A percentile compares a stretch with the other conserved stretches of the same genome.
phyloP scores from a whole-genome alignment of 1,140 invertebrate genomes.

The Ips typographus region DNA sequence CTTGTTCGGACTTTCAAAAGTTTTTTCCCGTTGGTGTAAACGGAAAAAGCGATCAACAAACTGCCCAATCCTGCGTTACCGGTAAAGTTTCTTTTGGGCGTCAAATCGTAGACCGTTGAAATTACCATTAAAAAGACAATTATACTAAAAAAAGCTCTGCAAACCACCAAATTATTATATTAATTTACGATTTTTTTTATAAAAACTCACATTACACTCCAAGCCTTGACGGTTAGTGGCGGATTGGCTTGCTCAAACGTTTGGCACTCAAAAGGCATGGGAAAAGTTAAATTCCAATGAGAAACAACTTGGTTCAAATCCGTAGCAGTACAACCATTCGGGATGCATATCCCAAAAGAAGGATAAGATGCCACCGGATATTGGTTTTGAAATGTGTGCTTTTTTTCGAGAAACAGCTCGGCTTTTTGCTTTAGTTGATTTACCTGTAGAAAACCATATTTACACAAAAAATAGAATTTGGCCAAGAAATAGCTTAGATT shows the following conservation, averaged over 20 bases:
- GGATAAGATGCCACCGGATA: slow-evolving; percentile 18
- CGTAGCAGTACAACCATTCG: slow-evolving; percentile 30
- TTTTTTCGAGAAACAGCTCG: slow-evolving; percentile 11
- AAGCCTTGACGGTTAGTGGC: slow-evolving; percentile 32
- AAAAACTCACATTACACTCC: slow-evolving; percentile 36
- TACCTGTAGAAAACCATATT: not conserved
- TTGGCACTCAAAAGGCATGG: slow-evolving; percentile 34
- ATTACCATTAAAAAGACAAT: slow-evolving; percentile 24
- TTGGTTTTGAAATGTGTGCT: slow-evolving; percentile 14
- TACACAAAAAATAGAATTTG: no score
- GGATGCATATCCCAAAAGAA: slow-evolving; percentile 38
- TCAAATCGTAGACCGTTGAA: slow-evolving; percentile 36
- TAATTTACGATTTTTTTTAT: no score
- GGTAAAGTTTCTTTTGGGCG: slow-evolving; percentile 5
- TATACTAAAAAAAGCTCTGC: slow-evolving; percentile 32
- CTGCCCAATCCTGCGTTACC: no score
- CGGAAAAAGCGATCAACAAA: slow-evolving; percentile 31
- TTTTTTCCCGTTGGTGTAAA: slow-evolving; percentile 40
- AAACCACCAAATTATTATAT: slow-evolving; percentile 16
- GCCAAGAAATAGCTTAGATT: no score
- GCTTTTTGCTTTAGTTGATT: not conserved
- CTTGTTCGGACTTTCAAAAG: slow-evolving; percentile 31
- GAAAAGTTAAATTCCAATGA: slow-evolving; percentile 10
- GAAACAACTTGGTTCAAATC: slow-evolving; percentile 22
- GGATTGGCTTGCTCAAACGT: slow-evolving; percentile 25